A percentile compares a stretch with the other conserved stretches of the same genome.
Conservation (phyloP, 2,113 vertebrate genomes). For the Mionectes macconnelli region DNA sequence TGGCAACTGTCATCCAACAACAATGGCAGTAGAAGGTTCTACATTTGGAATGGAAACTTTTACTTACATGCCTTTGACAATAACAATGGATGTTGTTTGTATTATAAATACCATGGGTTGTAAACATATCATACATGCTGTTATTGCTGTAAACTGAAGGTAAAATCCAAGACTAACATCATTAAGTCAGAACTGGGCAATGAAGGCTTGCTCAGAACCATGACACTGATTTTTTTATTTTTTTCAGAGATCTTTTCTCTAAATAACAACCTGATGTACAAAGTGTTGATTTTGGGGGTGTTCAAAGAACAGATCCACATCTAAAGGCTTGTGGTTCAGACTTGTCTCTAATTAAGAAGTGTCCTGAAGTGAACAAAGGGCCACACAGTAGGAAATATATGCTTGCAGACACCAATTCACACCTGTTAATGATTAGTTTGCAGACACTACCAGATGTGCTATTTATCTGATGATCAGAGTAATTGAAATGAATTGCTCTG, state of each 20-base stretch:
- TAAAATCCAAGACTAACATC: neutral
- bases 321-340: constrained; percentile 32
- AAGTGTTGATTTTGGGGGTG: constrained; percentile 38
- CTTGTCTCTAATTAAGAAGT: constrained; percentile 65
- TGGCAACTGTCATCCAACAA: neutral
- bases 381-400: constrained; percentile 50
- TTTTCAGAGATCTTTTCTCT: neutral
- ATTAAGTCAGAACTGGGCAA: neutral
- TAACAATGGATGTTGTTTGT: neutral
- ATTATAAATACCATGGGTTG: neutral
- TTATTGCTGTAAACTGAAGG: neutral
- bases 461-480: constrained; percentile 68
- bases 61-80: neutral
- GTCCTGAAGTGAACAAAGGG: constrained; percentile 65
- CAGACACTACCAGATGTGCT: constrained; percentile 63
- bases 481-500: constrained; percentile 67
- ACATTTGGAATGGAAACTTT: neutral
- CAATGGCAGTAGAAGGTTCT: neutral
- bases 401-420: constrained; percentile 62
- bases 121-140: neutral
- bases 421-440: constrained; percentile 70
- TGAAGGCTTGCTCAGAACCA: neutral
- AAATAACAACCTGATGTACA: constrained; percentile 24
- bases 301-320: constrained; percentile 58
- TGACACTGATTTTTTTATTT: neutral